Evolutionary conservation across 2,113 vertebrate species (phyloP).

Genomic region (Colaptes auratus): DNA sequence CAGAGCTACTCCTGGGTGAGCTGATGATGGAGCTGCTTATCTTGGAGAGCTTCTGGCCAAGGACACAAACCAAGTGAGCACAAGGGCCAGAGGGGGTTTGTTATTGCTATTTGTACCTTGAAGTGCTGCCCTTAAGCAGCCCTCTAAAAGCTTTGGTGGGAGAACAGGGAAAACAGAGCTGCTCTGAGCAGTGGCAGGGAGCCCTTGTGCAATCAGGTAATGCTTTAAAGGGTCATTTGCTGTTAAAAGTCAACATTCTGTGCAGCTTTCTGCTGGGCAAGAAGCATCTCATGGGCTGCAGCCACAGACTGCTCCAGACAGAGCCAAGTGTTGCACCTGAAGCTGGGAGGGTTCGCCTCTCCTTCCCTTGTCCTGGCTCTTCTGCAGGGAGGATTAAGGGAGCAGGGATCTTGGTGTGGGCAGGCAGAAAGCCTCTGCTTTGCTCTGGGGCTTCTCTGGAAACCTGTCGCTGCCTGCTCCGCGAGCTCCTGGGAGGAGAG

Average conservation of each 20-base stretch:
- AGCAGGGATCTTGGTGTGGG: too few species aligned
- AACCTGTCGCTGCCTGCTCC: rapidly evolving
- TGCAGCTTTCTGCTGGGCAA: background rate
- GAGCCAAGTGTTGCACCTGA: background rate
- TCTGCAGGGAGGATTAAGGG: background rate
- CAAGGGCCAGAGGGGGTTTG: background rate
- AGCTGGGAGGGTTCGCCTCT: background rate
- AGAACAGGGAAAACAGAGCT: background rate
- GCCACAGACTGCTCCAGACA: background rate
- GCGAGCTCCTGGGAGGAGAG: background rate
- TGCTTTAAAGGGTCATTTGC: background rate
- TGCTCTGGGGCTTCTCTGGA: background rate
- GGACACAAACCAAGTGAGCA: background rate
- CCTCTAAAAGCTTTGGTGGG: background rate
- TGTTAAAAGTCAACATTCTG: background rate
- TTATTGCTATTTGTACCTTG: background rate
- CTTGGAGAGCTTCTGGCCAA: background rate
- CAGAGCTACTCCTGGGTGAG: background rate
- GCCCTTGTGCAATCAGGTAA: background rate
- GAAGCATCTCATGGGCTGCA: background rate
- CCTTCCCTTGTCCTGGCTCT: background rate
- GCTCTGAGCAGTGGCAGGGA: background rate
- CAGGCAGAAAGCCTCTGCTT: background rate
- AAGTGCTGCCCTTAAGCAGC: background rate
- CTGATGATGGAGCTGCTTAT: background rate